Conservation (phyloP, 2,888 invertebrate genomes). For the Lasioglossum calceatum region DNA sequence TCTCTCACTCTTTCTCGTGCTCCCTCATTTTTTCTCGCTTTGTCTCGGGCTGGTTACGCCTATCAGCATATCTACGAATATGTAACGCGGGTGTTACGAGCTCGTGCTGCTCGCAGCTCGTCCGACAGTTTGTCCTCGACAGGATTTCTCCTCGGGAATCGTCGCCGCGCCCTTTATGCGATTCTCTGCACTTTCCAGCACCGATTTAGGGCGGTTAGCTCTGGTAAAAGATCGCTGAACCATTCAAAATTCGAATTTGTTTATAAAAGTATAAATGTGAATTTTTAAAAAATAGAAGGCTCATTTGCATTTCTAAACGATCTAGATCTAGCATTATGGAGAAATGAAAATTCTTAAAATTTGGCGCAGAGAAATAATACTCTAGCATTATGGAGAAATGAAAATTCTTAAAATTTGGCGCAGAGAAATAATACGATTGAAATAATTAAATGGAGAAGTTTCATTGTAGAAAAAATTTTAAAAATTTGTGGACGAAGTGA, state of each 20-base stretch:
- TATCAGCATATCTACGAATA: conserved; percentile 65
- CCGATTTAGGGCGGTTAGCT: not conserved
- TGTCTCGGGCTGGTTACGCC: conserved; percentile 60
- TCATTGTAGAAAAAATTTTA: not conserved
- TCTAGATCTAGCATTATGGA: no score
- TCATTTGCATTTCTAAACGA: no score
- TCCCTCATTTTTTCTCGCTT: conserved; percentile 44
- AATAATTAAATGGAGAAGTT: no score
- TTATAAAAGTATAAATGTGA: not conserved
- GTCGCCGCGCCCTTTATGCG: not conserved
- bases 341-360: no score
- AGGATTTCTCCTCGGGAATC: conserved; percentile 30
- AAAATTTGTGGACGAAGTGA: not conserved
- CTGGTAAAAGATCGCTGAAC: not conserved
- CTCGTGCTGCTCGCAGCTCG: conserved; percentile 5
- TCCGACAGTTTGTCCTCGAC: conserved; percentile 49
- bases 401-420: no score
- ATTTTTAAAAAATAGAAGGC: no score
- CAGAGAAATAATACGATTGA: no score
- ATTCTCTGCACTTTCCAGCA: not conserved
- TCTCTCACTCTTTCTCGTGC: not conserved
- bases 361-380: no score
- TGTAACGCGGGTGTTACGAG: conserved; percentile 47
- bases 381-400: no score
- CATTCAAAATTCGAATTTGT: no score